Evolutionary conservation across 2,888 invertebrate genomes (phyloP).

Genomic region (Patella pellucida): DNA sequence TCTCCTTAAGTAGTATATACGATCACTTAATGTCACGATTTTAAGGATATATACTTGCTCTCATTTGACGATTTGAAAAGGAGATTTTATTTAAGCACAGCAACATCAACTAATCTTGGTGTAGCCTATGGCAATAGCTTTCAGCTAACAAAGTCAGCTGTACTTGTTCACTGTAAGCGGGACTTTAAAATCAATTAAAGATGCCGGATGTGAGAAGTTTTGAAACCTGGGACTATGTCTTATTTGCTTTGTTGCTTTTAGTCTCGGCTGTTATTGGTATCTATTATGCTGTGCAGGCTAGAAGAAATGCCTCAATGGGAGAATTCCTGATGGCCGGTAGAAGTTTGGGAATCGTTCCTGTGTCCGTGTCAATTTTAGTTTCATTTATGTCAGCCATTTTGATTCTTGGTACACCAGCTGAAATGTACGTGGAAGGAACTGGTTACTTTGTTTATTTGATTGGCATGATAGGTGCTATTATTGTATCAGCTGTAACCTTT

Average conservation of each 20-base stretch:
- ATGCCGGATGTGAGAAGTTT: conserved; percentile 37
- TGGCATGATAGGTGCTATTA: conserved; percentile 43
- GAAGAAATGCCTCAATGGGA: conserved; percentile 44
- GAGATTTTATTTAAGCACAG: too few relatives aligned
- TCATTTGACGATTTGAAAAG: too few relatives aligned
- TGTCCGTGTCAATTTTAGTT: conserved; percentile 63
- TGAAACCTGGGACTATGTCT: conserved; percentile 54
- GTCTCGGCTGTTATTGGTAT: conserved; percentile 60
- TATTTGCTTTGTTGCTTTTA: conserved; percentile 51
- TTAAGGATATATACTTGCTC: too few relatives aligned
- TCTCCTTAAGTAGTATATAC: too few relatives aligned
- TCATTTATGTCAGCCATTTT: conserved; percentile 67
- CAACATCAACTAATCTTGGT: too few relatives aligned
- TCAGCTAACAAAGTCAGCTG: not conserved
- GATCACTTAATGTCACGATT: too few relatives aligned
- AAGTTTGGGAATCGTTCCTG: conserved; percentile 58
- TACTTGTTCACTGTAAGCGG: not conserved
- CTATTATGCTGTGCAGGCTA: conserved; percentile 45
- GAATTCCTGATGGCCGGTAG: conserved; percentile 63
- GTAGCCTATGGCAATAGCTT: too few relatives aligned
- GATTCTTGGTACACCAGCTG: conserved; percentile 63
- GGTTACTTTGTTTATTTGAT: conserved; percentile 48
- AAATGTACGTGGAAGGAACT: conserved; percentile 62
- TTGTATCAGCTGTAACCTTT: conserved; percentile 39
- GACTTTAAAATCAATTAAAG: not conserved